These are phyloP conservation scores for Sparus aurata DNA, from an alignment of 2,797 vertebrate species.

Conservation along the genomic window DNA sequence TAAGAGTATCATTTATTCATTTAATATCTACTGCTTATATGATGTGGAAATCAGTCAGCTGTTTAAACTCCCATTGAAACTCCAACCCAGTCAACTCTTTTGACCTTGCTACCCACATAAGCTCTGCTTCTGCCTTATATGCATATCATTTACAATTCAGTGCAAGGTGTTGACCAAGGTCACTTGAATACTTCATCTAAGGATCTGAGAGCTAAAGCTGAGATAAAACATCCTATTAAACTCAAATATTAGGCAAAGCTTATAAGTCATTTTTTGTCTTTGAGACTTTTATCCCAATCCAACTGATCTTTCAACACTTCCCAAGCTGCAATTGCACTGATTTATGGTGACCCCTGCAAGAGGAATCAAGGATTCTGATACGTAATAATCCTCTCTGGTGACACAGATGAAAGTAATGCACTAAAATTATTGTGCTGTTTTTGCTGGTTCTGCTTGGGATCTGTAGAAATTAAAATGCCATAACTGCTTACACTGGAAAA, in stretches of 20 bases:
- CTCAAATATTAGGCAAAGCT: not conserved
- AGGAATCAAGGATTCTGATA: conserved; percentile 54
- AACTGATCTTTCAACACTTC: conserved; percentile 34
- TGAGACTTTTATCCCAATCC: conserved; percentile 24
- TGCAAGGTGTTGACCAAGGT: conserved; percentile 22
- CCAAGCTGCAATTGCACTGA: conserved; percentile 44
- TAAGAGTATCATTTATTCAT: not conserved
- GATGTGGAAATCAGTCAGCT: not conserved
- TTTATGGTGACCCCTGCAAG: conserved; percentile 45
- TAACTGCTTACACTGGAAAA: conserved; percentile 41
- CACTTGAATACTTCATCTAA: conserved; percentile 27
- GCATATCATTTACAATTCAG: conserved; percentile 38
- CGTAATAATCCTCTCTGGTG: conserved; percentile 47
- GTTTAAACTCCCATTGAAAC: conserved; percentile 16
- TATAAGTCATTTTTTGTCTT: conserved; percentile 13
- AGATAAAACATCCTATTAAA: not conserved
- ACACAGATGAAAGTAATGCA: conserved; percentile 60
- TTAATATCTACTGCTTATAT: not conserved
- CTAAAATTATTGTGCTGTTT: conserved; percentile 41
- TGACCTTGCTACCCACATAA: conserved; percentile 41
- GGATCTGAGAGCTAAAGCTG: conserved; percentile 24
- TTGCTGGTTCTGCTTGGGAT: conserved; percentile 43
- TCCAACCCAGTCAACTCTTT: conserved; percentile 18
- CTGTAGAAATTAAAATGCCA: conserved; percentile 54
- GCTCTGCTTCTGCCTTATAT: conserved; percentile 18